Conservation (phyloP, 2,888 invertebrate species). For the Lacanobia oleracea region DNA sequence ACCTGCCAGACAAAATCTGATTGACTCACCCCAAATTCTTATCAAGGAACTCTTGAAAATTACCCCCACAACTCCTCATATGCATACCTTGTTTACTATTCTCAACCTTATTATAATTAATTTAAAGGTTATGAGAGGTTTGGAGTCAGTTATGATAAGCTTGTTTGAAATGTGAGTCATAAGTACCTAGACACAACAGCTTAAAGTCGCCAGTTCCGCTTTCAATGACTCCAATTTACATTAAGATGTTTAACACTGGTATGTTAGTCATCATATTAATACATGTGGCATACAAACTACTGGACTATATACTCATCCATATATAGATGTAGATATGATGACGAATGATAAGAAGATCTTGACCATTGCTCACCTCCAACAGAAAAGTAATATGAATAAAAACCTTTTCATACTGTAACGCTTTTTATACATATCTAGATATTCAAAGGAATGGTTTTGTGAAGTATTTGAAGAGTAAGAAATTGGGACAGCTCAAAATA, state of each 20-base stretch:
- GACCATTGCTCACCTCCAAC: no score
- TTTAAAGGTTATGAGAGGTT: constrained; percentile 4
- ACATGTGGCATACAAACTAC: constrained; percentile 40
- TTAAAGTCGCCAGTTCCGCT: constrained; percentile 80
- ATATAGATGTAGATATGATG: not conserved
- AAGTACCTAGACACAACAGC: constrained; percentile 59
- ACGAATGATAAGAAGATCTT: not conserved
- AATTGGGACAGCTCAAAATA: not conserved
- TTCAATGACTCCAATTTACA: constrained; percentile 78
- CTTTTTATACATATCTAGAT: no score
- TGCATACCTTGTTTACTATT: not conserved
- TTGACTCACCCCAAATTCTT: constrained; percentile 59
- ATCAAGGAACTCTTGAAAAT: constrained; percentile 52
- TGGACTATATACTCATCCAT: constrained; percentile 19
- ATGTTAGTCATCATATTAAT: constrained; percentile 59
- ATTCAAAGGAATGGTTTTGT: not conserved
- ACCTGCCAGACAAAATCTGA: constrained; percentile 62
- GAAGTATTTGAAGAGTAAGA: no score
- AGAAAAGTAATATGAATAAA: not conserved
- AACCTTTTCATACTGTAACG: not conserved
- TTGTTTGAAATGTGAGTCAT: constrained; percentile 56
- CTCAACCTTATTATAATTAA: constrained; percentile 27
- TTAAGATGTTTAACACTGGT: constrained; percentile 61
- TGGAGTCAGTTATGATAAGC: not conserved
- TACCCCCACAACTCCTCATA: constrained; percentile 11